Percentiles rank a stretch among this genome's conserved stretches.
Evolutionary conservation across 2,888 invertebrate species (phyloP).

Genomic region (Phyllotreta striolata): DNA sequence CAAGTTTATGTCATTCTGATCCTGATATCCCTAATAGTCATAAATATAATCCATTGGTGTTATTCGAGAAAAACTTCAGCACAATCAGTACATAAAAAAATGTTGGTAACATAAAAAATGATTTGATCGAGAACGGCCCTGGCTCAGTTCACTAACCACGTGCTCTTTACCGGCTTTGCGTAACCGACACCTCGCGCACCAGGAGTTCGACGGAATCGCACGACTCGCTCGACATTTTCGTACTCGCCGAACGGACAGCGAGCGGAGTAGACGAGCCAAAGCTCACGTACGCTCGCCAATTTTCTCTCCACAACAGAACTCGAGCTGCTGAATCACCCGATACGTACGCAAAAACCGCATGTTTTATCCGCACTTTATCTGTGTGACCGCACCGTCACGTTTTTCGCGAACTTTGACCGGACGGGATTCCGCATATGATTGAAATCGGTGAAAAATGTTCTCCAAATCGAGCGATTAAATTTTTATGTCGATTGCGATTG

Average conservation of each 20-base stretch:
- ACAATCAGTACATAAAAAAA: too few relatives aligned
- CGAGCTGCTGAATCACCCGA: conserved; percentile 46
- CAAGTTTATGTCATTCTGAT: too few relatives aligned
- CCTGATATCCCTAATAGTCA: too few relatives aligned
- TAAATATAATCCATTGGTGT: too few relatives aligned
- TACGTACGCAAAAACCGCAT: conserved; percentile 17
- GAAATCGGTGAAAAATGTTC: too few relatives aligned
- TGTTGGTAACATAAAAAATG: too few relatives aligned
- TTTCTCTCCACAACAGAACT: conserved; percentile 42
- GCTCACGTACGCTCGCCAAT: conserved; percentile 49
- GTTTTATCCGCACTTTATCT: conserved; percentile 17
- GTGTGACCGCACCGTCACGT: conserved; percentile 21
- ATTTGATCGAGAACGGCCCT: conserved; percentile 16
- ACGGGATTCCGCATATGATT: conserved; percentile 29
- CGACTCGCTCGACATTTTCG: conserved; percentile 16
- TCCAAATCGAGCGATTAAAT: too few relatives aligned
- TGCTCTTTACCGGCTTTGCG: conserved; percentile 22
- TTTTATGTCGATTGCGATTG: too few relatives aligned
- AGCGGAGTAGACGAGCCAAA: conserved; percentile 43
- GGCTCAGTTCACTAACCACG: conserved; percentile 26
- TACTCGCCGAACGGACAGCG: conserved; percentile 17
- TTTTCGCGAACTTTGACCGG: conserved; percentile 34
- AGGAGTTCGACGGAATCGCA: conserved; percentile 18
- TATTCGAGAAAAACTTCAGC: too few relatives aligned
- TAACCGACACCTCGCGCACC: conserved; percentile 17